Evolutionary conservation across 2,113 vertebrate species (phyloP).

Genomic region (Bubalus kerabau): DNA sequence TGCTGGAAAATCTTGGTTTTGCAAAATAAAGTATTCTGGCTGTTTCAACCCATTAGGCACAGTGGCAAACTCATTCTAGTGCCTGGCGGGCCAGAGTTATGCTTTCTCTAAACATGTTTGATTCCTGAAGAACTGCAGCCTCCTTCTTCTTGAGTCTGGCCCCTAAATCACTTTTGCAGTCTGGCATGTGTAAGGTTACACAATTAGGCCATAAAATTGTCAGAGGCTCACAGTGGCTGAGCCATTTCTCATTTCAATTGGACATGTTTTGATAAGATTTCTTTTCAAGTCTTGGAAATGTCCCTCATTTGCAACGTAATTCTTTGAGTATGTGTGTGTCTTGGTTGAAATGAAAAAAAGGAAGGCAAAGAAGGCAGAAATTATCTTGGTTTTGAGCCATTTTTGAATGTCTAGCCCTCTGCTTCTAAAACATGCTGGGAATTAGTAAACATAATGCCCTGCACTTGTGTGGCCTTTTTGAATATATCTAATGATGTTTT

Average conservation of each 20-base stretch:
- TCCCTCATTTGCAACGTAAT: neutral
- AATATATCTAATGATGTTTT: neutral
- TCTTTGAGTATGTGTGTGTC: neutral
- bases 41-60: neutral
- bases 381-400: neutral
- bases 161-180: slow-evolving; percentile 24
- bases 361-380: neutral
- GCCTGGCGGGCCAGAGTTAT: neutral
- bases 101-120: slow-evolving; percentile 12
- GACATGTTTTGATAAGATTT: slow-evolving; percentile 61
- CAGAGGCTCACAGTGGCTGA: neutral
- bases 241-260: slow-evolving; percentile 56
- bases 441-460: neutral
- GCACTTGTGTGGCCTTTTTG: neutral
- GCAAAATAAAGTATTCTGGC: neutral
- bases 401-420: neutral
- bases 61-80: neutral
- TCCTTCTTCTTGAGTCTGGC: neutral
- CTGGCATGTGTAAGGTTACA: slow-evolving; percentile 30
- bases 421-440: slow-evolving; percentile 8
- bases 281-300: slow-evolving; percentile 25
- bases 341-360: neutral
- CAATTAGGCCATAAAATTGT: slow-evolving; percentile 32
- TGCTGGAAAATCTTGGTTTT: neutral
- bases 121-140: neutral